Base-by-base conservation (phyloP, 2,888 invertebrate genomes). In the Noctua pronuba region DNA sequence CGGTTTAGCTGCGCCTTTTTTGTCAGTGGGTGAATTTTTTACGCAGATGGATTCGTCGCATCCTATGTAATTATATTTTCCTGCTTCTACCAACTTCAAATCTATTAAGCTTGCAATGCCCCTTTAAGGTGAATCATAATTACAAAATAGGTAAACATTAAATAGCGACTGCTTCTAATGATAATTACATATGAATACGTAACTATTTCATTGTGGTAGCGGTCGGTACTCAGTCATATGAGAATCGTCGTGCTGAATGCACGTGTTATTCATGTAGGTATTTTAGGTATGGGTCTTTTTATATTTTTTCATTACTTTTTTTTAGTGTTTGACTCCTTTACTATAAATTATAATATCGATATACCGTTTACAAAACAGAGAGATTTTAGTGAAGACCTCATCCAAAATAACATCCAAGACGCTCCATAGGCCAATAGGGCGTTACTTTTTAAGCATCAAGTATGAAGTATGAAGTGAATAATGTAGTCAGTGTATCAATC, bases 121-220 rank as follows among this genome's bases (percentile, higher is more conserved):
- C 16, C 44, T 60, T 18, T 60, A 60, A 18, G 16, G 11, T 38
- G 21, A 46, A 78, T 64, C 24, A 75, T 52, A 18, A 35, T 81
- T 44, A 35, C 24, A 28, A 35, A 41, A 28, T 44, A 21, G 18
- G 16, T n/a, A 31, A 31, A 38, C 46, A 46, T 44, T 75, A 76
- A 44, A 52, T 24, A 81, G 10, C 41, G 7, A 41, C 31, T n/a
- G n/a, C 75, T 31, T 62, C 35, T 35, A 66, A 46, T 3, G 24
- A 52, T 49, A 65, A 65, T 83, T 83, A 55, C 18, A 7, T 52
- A 70, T 13, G 35, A 58, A 31, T 66, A 60, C 28, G 52, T 77
- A 52, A 31, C 28, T 52, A 66, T 31, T 31, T 66, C 16, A 31
- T 58, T 38, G 55, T 24, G 18, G 18, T n/a, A 72, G 35, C 44